Base-by-base conservation (phyloP, 2,888 invertebrate species). In the Neoitamus cyanurus region DNA sequence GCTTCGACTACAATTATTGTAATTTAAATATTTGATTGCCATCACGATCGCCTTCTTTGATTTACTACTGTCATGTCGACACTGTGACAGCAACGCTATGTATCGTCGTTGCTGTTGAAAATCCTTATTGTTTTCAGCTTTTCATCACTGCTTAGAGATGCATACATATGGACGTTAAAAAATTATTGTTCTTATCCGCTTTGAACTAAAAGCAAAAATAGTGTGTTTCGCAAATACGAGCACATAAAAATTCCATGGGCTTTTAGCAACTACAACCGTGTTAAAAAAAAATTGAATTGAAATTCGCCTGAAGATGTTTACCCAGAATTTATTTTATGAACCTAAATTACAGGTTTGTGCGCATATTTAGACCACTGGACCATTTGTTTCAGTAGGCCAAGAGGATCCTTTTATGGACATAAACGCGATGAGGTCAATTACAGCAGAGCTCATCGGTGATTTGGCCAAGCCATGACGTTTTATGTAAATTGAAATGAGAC, bases 401-500 rank as follows among this genome's bases (percentile, higher is more conserved):
- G 15, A 31, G 20, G 9, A 34, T 78, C 31, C 34, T 58, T 25
- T 58, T 78, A 78, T 78, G 48, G 31, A 3, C 30, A 48, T 70
- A 30, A 70, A n/a, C 70, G 15, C 30, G 48, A 78, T 78, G 31
- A 58, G 58, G 20, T 13, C 78, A 20, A 58, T 34, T 58, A 58
- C 30, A 78, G 58, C 48, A 48, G 20, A 20, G 20, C 42, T 42
- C 25, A 13, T 7, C 28, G 25, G 5, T 15, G 13, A 31, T 78
- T 31, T 48, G 31, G 31, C 30, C 28, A 1, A 11, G 25, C 58
- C 58, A 58, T 20, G 25, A 78, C 31, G 31, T 78, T 34, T 34
- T 78, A 78, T 58, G 58, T 48, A 78, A 78, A 78, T 78, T 78
- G 78, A 58, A 78, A 78, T 78, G 48, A 31, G 48, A 78, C 78